Conservation (phyloP, 2,797 vertebrate genomes). For the Microctenopoma lineatum region DNA sequence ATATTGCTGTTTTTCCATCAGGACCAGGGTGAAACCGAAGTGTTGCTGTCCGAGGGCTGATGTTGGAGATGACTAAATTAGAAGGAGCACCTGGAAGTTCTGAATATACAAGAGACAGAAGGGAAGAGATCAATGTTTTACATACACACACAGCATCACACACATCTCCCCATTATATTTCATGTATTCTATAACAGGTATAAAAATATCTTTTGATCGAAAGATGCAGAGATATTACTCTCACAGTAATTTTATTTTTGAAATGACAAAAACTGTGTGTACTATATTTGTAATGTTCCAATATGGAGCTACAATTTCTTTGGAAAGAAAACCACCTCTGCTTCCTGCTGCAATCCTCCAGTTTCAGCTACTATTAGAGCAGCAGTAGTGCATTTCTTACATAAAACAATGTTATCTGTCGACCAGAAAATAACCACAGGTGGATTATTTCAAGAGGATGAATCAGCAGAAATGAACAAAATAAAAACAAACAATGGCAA, state of each 20-base stretch:
- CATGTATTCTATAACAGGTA: conserved; percentile 21
- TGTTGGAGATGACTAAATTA: conserved; percentile 95
- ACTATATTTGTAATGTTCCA: conserved; percentile 23
- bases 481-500: not conserved
- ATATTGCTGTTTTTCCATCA: conserved; percentile 92
- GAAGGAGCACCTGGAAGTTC: conserved; percentile 94
- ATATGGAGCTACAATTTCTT: conserved; percentile 4
- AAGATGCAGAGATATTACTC: conserved; percentile 1
- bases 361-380: not conserved
- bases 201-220: conserved; percentile 30
- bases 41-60: conserved; percentile 92
- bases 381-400: conserved; percentile 19
- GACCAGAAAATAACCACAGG: conserved; percentile 9
- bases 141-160: not conserved
- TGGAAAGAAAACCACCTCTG: conserved; percentile 20
- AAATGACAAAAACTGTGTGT: conserved; percentile 9
- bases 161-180: not conserved
- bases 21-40: conserved; percentile 91
- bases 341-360: not conserved
- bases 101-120: conserved; percentile 59
- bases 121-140: conserved; percentile 1
- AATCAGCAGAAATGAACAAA: conserved; percentile 29
- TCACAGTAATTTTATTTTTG: conserved; percentile 15
- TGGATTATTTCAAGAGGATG: conserved; percentile 22
- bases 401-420: conserved; percentile 10